phyloP scores from a whole-genome alignment of 1,140 invertebrate genomes.

The Bombus superbus region DNA sequence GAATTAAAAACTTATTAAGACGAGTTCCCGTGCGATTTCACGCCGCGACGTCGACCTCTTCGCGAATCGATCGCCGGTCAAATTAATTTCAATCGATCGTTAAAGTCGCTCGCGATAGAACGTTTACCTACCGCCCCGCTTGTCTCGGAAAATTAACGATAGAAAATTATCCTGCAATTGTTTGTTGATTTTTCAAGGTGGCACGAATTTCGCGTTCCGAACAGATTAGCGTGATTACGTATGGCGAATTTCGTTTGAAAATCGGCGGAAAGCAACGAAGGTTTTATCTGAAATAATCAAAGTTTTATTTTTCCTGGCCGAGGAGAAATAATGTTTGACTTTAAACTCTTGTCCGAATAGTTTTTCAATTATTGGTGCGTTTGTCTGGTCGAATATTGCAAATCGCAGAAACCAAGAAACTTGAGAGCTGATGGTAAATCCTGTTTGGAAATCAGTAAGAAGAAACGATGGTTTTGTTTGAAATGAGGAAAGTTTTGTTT shows the following conservation, averaged over 20 bases:
- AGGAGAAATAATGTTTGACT: not conserved
- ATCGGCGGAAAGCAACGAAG: not conserved
- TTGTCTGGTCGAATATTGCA: not conserved
- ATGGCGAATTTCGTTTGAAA: not conserved
- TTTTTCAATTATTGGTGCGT: no score
- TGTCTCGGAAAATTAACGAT: not conserved
- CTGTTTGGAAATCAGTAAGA: no score
- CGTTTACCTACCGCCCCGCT: not conserved
- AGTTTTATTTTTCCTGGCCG: no score
- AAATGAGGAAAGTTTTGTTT: no score
- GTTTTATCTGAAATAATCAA: not conserved
- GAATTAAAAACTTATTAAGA: conserved; percentile 36
- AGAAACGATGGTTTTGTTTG: no score
- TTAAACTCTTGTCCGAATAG: no score
- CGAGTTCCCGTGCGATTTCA: not conserved
- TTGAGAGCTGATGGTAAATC: not conserved
- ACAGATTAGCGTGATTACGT: not conserved
- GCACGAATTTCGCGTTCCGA: not conserved
- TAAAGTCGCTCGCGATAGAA: not conserved
- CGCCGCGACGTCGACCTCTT: not conserved
- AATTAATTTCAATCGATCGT: not conserved
- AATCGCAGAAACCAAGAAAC: not conserved
- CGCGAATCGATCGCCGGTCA: not conserved
- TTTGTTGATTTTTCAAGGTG: not conserved
- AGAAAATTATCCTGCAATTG: not conserved